Evolutionary conservation across 92 coral and sea anemone species (phyloP), one percentile per base, ranked within the genome.

Genomic region (Siderastrea radians): DNA sequence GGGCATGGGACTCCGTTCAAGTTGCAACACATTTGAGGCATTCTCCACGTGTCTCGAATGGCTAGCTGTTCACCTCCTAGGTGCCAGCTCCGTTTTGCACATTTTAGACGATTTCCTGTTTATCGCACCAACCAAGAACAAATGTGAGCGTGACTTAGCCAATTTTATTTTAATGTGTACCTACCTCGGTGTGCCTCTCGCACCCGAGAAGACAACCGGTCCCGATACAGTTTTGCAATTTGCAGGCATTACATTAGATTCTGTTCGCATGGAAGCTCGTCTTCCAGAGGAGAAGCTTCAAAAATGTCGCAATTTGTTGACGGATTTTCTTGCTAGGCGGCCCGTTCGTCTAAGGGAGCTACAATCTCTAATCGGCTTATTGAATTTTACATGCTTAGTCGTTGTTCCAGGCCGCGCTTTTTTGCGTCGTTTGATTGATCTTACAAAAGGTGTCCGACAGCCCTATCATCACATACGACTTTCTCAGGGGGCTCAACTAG

Each of bases 81-180:
- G n/a, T 13, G 86, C 84, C 44, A 59, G 26, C 0, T 43, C 48
- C 1, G 75, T 86, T 49, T 15, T 91, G 17, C 84, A 91, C 84
- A 67, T 80, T 7, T 60, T 86, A 55, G 91, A 86, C 45, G 91
- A 91, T 68, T 86, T 86, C 57, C 16, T 91, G 58, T 49, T 90
- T 47, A 74, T 85, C 7, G 53, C 94, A 1, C 5, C 16, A 1
- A 49, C 81, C 47, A 63, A 81, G 15, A 60, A n/a, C 12, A 5
- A 44, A 38, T 80, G 94, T 47, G 45, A n/a, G 15, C 3, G 26
- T 0, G 68, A 80, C 15, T 77, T 91, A 52, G 17, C 47, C 19
- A 55, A 70, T 2, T 91, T 81, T 91, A 8, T 91, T 49, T 44
- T 44, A 1, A 1, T 91, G 12, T 91, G 94, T 53, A 84, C 26